Base-by-base conservation (phyloP, 2,888 invertebrate genomes). In the Coenonympha glycerion region DNA sequence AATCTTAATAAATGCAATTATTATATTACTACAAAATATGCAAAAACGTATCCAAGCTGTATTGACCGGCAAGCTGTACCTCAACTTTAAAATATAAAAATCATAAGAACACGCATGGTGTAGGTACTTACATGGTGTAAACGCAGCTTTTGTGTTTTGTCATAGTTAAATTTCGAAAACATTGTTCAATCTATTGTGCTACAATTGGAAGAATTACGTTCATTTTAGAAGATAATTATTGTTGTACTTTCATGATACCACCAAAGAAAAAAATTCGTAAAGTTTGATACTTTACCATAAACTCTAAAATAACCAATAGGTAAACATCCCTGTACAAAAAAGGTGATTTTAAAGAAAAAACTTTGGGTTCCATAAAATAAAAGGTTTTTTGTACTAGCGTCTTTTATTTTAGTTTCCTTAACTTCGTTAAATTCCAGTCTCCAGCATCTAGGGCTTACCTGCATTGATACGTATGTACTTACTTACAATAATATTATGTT, bases 301-400 rank as follows among this genome's bases (percentile, higher is more conserved):
- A 24, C 26, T 47, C 31, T 49, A 24, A 31, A 28, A 22, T 21
- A 37, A 37, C 9, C 19, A 28, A 24, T n/a, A n/a, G n/a, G n/a
- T 24, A 15, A 16, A 44, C 22, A 31, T 44, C 44, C 28, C 55
- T 53, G 53, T 53, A 53, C 53, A 55, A 47, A 52, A 52, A 30
- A 40, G 47, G 47, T 49, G 34, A 47, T 49, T 39, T 53, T 47
- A 42, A 53, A 53, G 15, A 34, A 30, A 49, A 55, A 37, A 22
- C 28, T 44, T 42, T 53, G 47, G 53, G 53, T 53, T 56, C 53
- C 50, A 46, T 53, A 41, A 53, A 53, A 56, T 56, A 53, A 56
- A 56, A 45, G 53, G 56, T 51, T 53, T 45, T 39, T 31, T 45
- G 24, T 16, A 53, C 33, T 24, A 11, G 15, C 22, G 31, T 41